Evolutionary conservation across 2,797 vertebrate species (phyloP).

Genomic region (Clarias pachynema): DNA sequence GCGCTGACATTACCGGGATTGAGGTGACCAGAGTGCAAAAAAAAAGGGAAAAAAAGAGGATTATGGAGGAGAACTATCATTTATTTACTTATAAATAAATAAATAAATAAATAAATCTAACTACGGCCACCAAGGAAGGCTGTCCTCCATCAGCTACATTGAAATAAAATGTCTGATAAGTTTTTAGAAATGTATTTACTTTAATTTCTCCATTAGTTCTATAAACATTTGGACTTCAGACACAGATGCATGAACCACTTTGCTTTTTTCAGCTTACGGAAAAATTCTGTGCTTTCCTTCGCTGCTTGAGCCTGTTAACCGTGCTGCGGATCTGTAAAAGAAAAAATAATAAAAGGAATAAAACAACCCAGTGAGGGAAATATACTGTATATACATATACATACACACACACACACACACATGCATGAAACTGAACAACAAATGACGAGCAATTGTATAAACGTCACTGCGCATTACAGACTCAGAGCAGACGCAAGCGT

Average conservation of each 20-base stretch:
- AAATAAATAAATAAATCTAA: constrained; percentile 36
- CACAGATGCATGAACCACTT: constrained; percentile 26
- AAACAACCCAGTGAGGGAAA: constrained; percentile 22
- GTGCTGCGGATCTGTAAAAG: constrained; percentile 77
- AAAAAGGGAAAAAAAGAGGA: neutral
- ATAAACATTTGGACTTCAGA: neutral
- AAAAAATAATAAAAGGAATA: constrained; percentile 42
- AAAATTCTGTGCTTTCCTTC: constrained; percentile 80
- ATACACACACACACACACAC: too few relatives aligned
- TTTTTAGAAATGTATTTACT: neutral
- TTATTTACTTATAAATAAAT: neutral
- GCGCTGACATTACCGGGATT: constrained; percentile 81
- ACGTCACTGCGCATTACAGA: constrained; percentile 38
- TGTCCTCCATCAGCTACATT: too few relatives aligned
- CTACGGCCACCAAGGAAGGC: too few relatives aligned
- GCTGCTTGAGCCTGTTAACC: constrained; percentile 81
- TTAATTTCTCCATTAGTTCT: neutral
- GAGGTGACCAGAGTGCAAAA: constrained; percentile 68
- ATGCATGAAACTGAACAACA: constrained; percentile 38
- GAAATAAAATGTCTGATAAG: neutral
- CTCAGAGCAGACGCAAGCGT: constrained; percentile 54
- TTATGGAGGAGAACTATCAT: neutral
- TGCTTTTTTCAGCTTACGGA: constrained; percentile 69
- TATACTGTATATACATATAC: neutral
- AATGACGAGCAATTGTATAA: constrained; percentile 12